Evolutionary conservation across 2,888 invertebrate genomes (phyloP).

Genomic region (Aspidiotus destructor): DNA sequence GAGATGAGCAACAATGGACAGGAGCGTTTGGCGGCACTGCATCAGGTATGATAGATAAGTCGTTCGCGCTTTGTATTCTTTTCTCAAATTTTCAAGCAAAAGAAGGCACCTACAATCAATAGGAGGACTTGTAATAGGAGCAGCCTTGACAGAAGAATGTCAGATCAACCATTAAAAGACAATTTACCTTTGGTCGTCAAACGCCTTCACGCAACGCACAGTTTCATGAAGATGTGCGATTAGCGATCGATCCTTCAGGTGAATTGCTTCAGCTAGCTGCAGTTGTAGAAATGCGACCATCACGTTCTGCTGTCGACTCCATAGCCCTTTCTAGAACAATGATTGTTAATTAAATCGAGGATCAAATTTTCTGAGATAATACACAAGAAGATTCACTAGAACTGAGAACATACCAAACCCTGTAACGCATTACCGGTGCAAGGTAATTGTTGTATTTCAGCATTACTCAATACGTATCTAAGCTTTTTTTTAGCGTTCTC

Average conservation of each 20-base stretch:
- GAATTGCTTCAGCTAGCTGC: slow-evolving; percentile 72
- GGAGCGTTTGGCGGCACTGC: slow-evolving; percentile 64
- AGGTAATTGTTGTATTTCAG: slow-evolving; percentile 47
- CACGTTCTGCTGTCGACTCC: slow-evolving; percentile 41
- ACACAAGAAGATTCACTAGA: no score
- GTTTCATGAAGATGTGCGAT: slow-evolving; percentile 76
- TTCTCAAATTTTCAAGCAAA: slow-evolving; percentile 60
- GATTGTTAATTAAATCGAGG: no score
- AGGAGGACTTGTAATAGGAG: no score
- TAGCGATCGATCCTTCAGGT: slow-evolving; percentile 63
- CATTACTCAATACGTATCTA: slow-evolving; percentile 78
- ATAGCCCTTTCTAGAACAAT: slow-evolving; percentile 36
- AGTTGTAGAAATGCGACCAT: slow-evolving; percentile 59
- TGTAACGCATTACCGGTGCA: slow-evolving; percentile 24
- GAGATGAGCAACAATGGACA: slow-evolving; percentile 63
- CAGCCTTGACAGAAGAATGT: slow-evolving; percentile 7
- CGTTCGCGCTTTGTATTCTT: slow-evolving; percentile 66
- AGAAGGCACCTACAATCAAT: slow-evolving; percentile 55
- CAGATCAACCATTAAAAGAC: neutral
- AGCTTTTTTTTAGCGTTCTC: slow-evolving; percentile 64
- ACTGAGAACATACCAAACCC: slow-evolving; percentile 8
- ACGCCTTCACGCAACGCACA: slow-evolving; percentile 61
- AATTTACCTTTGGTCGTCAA: slow-evolving; percentile 53
- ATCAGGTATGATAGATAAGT: slow-evolving; percentile 74
- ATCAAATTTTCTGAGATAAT: no score